These are phyloP conservation scores for Carassius carassius DNA, from an alignment of 2,113 vertebrate species.

Conservation along the genomic window DNA sequence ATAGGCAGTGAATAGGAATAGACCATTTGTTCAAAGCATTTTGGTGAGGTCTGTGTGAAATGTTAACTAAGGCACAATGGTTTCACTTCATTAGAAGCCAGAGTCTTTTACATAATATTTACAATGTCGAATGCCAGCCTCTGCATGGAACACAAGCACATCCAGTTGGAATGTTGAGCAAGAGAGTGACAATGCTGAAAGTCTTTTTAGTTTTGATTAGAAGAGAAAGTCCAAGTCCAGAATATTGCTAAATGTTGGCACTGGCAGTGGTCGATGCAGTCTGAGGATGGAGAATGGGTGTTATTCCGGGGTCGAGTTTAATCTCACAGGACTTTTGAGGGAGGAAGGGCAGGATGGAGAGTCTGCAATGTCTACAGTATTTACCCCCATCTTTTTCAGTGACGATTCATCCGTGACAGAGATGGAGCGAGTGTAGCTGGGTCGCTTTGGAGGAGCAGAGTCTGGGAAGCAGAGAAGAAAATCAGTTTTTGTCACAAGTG, in stretches of 20 bases:
- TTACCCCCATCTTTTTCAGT: conserved; percentile 75
- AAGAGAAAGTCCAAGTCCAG: background rate
- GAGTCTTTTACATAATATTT: background rate
- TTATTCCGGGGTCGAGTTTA: conserved; percentile 73
- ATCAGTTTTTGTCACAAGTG: conserved; percentile 53
- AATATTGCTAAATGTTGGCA: background rate
- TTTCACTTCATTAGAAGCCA: background rate
- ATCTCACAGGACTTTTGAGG: conserved; percentile 55
- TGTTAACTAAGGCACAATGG: background rate
- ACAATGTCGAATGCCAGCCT: background rate
- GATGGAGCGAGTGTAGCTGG: conserved; percentile 71
- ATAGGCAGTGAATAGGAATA: background rate
- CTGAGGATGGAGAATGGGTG: background rate
- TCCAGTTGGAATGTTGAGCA: background rate
- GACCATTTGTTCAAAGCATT: background rate
- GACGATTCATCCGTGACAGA: conserved; percentile 75
- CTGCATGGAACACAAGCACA: background rate
- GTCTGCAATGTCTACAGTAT: conserved; percentile 58
- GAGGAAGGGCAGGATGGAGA: conserved; percentile 42
- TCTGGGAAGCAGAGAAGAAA: conserved; percentile 32
- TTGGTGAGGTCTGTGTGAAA: background rate
- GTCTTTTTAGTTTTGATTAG: background rate
- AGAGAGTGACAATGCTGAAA: background rate
- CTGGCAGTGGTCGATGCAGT: background rate
- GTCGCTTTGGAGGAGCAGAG: conserved; percentile 50